A percentile compares a stretch with the other conserved stretches of the same genome.
These are phyloP conservation scores for Heteromyza rotundicornis DNA, from an alignment of 2,888 invertebrate species.

Conservation along the genomic window DNA sequence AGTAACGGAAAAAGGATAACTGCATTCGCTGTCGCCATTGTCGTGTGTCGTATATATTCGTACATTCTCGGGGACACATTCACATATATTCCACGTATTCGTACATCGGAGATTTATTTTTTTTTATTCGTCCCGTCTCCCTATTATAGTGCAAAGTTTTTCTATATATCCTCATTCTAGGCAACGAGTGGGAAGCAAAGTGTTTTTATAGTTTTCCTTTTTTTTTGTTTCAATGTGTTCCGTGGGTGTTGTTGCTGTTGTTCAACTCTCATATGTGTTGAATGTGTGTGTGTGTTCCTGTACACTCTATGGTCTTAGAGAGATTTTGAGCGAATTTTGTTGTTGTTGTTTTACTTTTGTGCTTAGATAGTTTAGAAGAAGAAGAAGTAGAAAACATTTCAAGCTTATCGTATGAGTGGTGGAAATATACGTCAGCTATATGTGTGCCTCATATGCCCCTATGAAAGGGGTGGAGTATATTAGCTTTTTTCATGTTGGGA, in stretches of 20 bases:
- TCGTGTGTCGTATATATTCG: neutral
- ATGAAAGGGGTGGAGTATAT: conserved; percentile 8
- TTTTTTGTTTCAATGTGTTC: conserved; percentile 5
- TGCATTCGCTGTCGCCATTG: neutral
- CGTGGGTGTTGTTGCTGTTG: neutral
- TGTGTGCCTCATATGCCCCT: neutral
- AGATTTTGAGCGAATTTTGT: conserved; percentile 2
- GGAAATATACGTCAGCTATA: conserved; percentile 4
- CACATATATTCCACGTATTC: no score
- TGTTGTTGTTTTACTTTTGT: conserved; percentile 13
- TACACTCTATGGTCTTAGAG: no score
- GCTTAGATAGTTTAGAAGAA: conserved; percentile 23
- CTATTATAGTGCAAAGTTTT: no score
- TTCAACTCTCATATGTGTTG: neutral
- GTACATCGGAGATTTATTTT: no score
- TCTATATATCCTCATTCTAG: neutral
- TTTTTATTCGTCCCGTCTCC: no score
- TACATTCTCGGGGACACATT: no score
- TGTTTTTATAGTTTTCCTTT: conserved; percentile 1
- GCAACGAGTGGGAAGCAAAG: neutral
- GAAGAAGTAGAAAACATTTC: conserved; percentile 6
- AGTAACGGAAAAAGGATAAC: neutral
- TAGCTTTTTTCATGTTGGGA: no score
- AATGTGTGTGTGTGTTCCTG: neutral
- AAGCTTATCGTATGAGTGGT: conserved; percentile 15